Conservation (phyloP, 1,140 invertebrate genomes). For the Colletes latitarsis region DNA sequence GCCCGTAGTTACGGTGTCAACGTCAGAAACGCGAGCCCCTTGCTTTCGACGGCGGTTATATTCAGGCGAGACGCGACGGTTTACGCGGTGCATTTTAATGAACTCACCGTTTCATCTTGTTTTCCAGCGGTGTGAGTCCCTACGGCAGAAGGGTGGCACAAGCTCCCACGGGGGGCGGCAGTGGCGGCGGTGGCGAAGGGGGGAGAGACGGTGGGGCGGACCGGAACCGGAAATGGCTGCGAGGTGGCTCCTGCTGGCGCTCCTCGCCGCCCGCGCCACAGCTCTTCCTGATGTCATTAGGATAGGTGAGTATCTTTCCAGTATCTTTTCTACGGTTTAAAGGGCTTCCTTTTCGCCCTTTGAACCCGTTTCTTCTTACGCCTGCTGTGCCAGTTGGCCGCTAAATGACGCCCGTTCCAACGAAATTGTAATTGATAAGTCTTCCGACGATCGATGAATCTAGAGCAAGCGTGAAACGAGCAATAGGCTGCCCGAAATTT, state of each 20-base stretch:
- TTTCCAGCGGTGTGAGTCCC: slow-evolving; percentile 66
- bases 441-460: neutral
- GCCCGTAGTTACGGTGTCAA: slow-evolving; percentile 22
- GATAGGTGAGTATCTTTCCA: slow-evolving; percentile 75
- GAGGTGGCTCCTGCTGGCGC: slow-evolving; percentile 73
- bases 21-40: neutral
- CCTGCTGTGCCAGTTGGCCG: neutral
- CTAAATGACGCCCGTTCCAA: neutral
- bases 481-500: no score
- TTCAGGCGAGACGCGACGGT: slow-evolving; percentile 54
- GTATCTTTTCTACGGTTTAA: slow-evolving; percentile 41
- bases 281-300: slow-evolving; percentile 79
- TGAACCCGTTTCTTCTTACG: neutral
- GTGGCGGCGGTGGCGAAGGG: slow-evolving; percentile 34
- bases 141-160: slow-evolving; percentile 38
- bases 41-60: slow-evolving; percentile 25
- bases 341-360: slow-evolving; percentile 4
- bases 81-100: slow-evolving; percentile 69
- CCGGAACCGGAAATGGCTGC: slow-evolving; percentile 73
- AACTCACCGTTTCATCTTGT: slow-evolving; percentile 67
- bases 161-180: slow-evolving; percentile 30
- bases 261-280: slow-evolving; percentile 69
- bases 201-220: slow-evolving; percentile 56
- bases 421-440: slow-evolving; percentile 30
- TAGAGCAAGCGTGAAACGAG: no score